These are phyloP conservation scores for Caranx ignobilis DNA, from an alignment of 2,113 vertebrate genomes.

Conservation along the genomic window DNA sequence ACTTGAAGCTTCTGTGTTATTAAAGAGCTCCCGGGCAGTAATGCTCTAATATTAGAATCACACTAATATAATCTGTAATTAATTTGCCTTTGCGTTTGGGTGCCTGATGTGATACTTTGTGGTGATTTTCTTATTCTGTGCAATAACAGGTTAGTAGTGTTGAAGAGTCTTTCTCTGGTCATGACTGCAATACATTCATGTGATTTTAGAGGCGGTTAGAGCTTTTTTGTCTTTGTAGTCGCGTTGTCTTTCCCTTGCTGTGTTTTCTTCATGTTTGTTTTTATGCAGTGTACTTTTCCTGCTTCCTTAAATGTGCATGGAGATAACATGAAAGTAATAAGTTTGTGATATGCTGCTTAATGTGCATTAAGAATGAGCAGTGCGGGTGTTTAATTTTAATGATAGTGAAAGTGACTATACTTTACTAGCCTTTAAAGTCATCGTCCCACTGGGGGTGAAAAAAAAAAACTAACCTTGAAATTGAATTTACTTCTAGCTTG, in stretches of 20 bases:
- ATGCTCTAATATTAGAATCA: slow-evolving; percentile 2
- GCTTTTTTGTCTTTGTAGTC: slow-evolving; percentile 12
- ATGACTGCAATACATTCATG: slow-evolving; percentile 18
- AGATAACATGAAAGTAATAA: background rate
- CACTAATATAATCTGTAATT: slow-evolving; percentile 1
- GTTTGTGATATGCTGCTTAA: background rate
- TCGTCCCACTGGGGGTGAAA: background rate
- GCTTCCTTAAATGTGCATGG: background rate
- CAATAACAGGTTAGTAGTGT: background rate
- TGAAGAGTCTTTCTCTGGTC: background rate
- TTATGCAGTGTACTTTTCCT: background rate
- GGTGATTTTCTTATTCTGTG: background rate
- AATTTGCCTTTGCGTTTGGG: background rate
- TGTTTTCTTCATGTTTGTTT: slow-evolving; percentile 6
- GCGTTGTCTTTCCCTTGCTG: background rate
- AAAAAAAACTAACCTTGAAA: slow-evolving; percentile 56
- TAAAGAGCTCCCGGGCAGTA: slow-evolving; percentile 16
- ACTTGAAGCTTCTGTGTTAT: slow-evolving; percentile 37
- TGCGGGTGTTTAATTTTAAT: background rate
- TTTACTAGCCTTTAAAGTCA: slow-evolving; percentile 18
- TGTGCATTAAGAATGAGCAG: background rate
- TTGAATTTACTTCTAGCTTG: slow-evolving; percentile 45
- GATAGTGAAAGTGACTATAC: slow-evolving; percentile 3
- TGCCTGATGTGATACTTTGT: slow-evolving; percentile 23
- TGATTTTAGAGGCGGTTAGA: slow-evolving; percentile 27